A percentile compares a stretch with the other conserved stretches of the same genome.
Conservation (phyloP, 2,888 invertebrate species). For the Neoascia interrupta region DNA sequence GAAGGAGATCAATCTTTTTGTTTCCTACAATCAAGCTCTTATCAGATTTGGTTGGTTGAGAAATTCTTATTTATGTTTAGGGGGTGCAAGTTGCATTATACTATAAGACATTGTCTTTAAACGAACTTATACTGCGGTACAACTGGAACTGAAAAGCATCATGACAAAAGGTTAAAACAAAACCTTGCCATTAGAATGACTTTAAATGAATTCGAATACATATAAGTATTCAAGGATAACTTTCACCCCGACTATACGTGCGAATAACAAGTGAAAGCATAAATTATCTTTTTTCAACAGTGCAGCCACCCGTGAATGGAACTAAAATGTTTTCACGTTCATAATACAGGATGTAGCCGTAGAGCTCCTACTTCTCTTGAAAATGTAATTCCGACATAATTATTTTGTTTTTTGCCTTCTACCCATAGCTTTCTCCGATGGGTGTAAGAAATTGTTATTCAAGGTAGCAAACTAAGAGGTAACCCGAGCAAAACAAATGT, state of each 20-base stretch:
- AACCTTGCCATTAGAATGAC: conserved; percentile 7
- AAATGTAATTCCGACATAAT: conserved; percentile 48
- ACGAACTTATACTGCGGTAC: too few species aligned
- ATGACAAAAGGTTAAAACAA: too few species aligned
- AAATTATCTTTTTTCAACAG: conserved; percentile 36
- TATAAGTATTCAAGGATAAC: conserved; percentile 53
- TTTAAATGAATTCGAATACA: conserved; percentile 39
- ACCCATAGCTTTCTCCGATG: too few species aligned
- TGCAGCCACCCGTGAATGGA: conserved; percentile 52
- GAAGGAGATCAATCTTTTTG: too few species aligned
- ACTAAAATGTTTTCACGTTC: conserved; percentile 54
- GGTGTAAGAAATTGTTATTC: conserved; percentile 52
- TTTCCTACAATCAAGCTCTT: too few species aligned
- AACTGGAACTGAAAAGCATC: too few species aligned
- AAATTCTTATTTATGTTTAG: too few species aligned
- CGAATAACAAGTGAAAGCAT: conserved; percentile 60
- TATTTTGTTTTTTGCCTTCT: too few species aligned
- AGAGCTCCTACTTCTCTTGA: conserved; percentile 24
- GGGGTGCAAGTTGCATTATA: conserved; percentile 23
- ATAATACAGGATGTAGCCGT: conserved; percentile 18
- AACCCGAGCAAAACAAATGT: conserved; percentile 49
- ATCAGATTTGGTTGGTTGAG: too few species aligned
- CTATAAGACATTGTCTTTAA: conserved; percentile 14
- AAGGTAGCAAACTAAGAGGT: conserved; percentile 46
- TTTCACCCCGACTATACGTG: conserved; percentile 44